Evolutionary conservation across 1,140 invertebrate genomes (phyloP).

Genomic region (Mizuhopecten yessoensis): DNA sequence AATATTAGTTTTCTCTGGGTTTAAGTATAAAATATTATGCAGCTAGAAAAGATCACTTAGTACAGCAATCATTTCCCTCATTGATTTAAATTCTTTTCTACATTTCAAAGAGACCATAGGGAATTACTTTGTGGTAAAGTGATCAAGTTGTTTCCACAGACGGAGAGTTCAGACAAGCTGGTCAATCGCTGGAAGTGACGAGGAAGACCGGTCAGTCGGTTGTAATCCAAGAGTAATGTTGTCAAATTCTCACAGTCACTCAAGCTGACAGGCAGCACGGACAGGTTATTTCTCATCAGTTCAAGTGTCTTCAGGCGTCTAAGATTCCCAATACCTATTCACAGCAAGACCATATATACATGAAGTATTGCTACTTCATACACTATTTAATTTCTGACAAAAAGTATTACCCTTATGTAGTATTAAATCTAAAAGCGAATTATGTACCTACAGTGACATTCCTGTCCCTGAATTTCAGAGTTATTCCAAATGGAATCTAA

Average conservation of each 20-base stretch:
- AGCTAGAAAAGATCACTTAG: too few relatives aligned
- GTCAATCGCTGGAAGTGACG: constrained; percentile 5
- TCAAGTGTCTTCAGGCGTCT: not conserved
- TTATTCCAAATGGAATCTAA: too few relatives aligned
- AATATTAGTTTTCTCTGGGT: too few relatives aligned
- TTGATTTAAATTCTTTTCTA: too few relatives aligned
- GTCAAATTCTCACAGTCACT: not conserved
- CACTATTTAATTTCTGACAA: too few relatives aligned
- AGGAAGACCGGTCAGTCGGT: not conserved
- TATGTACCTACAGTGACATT: too few relatives aligned
- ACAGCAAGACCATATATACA: not conserved
- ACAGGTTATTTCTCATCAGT: constrained; percentile 12
- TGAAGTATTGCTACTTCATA: too few relatives aligned
- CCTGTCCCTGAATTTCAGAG: too few relatives aligned
- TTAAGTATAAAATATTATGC: too few relatives aligned
- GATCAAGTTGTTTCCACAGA: constrained; percentile 14
- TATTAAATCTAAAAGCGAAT: too few relatives aligned
- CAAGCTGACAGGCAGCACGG: not conserved
- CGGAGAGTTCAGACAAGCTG: not conserved
- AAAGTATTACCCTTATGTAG: too few relatives aligned
- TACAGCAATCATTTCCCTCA: too few relatives aligned
- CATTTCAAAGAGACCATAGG: not conserved
- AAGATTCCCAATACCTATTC: not conserved
- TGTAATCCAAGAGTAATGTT: not conserved
- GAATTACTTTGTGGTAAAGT: not conserved